These are phyloP conservation scores for Helogale parvula DNA, from an alignment of 2,113 vertebrate species.

Conservation along the genomic window DNA sequence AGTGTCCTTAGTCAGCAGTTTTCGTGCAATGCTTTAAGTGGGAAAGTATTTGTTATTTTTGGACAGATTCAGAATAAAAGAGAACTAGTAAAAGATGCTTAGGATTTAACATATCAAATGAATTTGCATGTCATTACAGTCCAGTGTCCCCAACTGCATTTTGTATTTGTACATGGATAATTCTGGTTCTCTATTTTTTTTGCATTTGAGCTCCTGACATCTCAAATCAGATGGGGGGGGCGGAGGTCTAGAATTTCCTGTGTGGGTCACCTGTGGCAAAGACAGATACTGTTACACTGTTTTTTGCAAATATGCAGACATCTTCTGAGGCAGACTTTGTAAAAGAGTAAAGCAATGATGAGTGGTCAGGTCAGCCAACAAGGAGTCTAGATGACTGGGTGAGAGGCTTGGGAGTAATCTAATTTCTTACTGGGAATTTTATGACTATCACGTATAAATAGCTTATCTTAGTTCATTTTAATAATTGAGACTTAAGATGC, in stretches of 20 bases:
- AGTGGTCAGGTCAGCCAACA: neutral
- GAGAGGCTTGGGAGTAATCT: neutral
- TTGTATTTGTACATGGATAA: neutral
- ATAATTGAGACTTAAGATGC: constrained; percentile 15
- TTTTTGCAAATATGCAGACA: neutral
- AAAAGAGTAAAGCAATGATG: neutral
- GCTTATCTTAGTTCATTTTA: constrained; percentile 31
- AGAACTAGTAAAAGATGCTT: neutral
- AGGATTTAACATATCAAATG: neutral
- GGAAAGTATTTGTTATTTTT: constrained; percentile 65
- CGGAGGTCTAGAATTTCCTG: neutral
- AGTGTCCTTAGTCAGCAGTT: neutral
- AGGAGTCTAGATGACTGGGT: neutral
- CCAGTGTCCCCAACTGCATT: neutral
- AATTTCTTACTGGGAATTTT: neutral
- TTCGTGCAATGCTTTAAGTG: neutral
- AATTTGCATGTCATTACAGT: neutral
- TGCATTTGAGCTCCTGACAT: neutral
- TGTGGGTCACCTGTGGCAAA: neutral
- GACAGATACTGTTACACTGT: neutral
- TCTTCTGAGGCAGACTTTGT: neutral
- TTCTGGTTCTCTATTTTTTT: neutral
- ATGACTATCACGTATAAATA: neutral
- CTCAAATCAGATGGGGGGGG: neutral
- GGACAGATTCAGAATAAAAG: constrained; percentile 58